These are phyloP conservation scores for Orchesella cincta DNA, from an alignment of 1,140 invertebrate species.

Conservation along the genomic window DNA sequence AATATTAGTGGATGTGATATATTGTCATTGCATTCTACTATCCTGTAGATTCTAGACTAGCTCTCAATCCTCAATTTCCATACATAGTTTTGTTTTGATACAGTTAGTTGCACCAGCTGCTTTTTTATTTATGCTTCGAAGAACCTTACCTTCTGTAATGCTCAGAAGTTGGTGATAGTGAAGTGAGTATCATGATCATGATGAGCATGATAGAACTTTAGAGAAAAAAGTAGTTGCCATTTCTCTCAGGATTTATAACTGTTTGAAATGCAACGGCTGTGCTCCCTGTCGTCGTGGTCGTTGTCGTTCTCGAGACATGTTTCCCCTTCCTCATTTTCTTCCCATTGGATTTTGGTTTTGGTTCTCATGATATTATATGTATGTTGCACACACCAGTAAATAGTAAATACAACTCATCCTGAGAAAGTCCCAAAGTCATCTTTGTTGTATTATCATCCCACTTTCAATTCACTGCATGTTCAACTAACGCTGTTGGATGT, in stretches of 20 bases:
- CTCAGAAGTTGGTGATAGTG: too few species aligned
- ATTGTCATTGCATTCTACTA: not conserved
- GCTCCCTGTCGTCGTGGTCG: not conserved
- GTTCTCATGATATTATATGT: too few species aligned
- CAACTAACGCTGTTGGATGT: too few species aligned
- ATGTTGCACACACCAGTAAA: too few species aligned
- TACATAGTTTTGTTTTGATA: not conserved
- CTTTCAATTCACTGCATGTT: too few species aligned
- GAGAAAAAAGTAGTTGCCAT: not conserved
- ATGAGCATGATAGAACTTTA: not conserved
- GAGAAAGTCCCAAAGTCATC: too few species aligned
- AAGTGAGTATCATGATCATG: not conserved
- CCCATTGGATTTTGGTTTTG: too few species aligned
- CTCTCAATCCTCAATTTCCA: too few species aligned
- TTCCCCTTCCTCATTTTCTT: not conserved
- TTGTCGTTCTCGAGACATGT: not conserved
- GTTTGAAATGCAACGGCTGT: not conserved
- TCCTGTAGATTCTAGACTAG: too few species aligned
- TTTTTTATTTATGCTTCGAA: not conserved
- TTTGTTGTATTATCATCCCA: not conserved
- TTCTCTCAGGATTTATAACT: not conserved
- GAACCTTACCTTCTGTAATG: not conserved
- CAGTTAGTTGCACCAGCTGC: not conserved
- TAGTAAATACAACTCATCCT: too few species aligned
- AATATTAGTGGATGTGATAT: not conserved